Conservation (phyloP, 2,888 invertebrate genomes). For the Philhelius pedissequus region DNA sequence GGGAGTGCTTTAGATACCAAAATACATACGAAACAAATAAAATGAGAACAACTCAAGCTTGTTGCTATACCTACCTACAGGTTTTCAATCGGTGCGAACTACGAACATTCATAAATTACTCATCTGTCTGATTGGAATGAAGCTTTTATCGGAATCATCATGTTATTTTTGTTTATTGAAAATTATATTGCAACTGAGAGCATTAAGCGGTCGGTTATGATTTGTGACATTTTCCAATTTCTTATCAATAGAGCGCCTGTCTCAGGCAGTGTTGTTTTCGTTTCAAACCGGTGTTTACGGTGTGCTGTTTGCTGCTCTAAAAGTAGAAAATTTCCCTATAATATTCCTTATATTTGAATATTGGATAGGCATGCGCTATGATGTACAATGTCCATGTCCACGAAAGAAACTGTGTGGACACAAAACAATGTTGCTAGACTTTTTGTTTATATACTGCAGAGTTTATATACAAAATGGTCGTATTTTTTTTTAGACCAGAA, state of each 20-base stretch:
- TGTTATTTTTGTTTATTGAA: background rate
- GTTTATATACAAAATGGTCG: no score
- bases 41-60: constrained; percentile 54
- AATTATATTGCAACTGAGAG: background rate
- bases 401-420: background rate
- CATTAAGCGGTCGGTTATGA: background rate
- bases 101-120: constrained; percentile 32
- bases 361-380: constrained; percentile 22
- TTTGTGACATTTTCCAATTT: background rate
- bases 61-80: constrained; percentile 29
- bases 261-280: constrained; percentile 3
- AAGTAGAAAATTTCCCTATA: constrained; percentile 31
- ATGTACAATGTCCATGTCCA: no score
- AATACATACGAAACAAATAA: constrained; percentile 36
- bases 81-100: constrained; percentile 28
- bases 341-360: background rate
- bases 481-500: background rate
- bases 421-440: background rate
- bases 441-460: no score
- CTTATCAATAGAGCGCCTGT: constrained; percentile 17
- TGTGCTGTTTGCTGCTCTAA: background rate
- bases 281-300: constrained; percentile 31
- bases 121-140: constrained; percentile 27
- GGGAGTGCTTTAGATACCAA: constrained; percentile 23
- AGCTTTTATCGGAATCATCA: constrained; percentile 21